Evolutionary conservation across 1,140 invertebrate genomes (phyloP).

Genomic region (Caerostris darwini): DNA sequence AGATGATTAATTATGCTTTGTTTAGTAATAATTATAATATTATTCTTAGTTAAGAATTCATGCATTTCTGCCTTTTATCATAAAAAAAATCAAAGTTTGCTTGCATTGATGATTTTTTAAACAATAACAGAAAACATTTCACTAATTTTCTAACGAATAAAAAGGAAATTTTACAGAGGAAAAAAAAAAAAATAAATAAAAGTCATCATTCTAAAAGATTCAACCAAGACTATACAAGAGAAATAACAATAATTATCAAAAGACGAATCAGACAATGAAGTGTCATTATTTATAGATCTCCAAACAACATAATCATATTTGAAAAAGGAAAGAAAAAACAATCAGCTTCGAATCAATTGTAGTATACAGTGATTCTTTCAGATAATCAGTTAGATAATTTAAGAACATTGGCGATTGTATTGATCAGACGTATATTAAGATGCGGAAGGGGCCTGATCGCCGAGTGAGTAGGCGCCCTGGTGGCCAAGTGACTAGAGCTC

Average conservation of each 20-base stretch:
- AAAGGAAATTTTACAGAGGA: background rate
- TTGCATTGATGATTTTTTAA: background rate
- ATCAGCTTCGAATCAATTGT: background rate
- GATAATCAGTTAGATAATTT: conserved; percentile 21
- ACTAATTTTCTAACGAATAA: background rate
- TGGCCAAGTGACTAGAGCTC: too few species aligned
- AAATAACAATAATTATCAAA: conserved; percentile 11
- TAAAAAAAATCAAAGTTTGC: background rate
- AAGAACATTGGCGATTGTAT: background rate
- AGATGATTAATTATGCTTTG: background rate
- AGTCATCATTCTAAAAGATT: background rate
- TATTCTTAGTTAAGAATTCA: background rate
- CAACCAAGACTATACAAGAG: background rate
- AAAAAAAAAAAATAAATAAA: background rate
- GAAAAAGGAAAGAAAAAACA: background rate
- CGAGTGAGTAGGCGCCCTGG: too few species aligned
- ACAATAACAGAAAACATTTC: background rate
- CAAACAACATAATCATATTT: background rate
- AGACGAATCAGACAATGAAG: conserved; percentile 1
- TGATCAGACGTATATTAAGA: conserved; percentile 35
- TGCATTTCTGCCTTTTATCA: background rate
- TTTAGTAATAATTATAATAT: background rate
- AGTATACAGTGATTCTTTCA: background rate
- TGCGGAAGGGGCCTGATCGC: background rate
- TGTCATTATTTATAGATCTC: background rate